These are phyloP conservation scores for Metaphire vulgaris DNA, from an alignment of 1,140 invertebrate species.

Conservation along the genomic window DNA sequence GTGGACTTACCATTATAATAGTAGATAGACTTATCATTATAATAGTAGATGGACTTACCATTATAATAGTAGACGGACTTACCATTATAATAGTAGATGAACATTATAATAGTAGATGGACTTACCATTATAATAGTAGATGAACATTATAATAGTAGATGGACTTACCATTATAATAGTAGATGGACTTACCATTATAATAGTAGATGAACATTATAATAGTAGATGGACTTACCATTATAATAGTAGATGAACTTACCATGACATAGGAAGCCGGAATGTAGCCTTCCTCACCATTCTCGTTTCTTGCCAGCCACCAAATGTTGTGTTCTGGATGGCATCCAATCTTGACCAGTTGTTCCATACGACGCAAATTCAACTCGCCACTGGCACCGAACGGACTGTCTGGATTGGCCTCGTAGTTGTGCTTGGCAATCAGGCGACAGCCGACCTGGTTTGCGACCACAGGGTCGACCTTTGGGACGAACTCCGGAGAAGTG, in stretches of 20 bases:
- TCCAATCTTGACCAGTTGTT: slow-evolving; percentile 30
- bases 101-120: no score
- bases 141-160: no score
- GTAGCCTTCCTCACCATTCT: slow-evolving; percentile 32
- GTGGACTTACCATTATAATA: no score
- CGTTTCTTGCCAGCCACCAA: slow-evolving; percentile 32
- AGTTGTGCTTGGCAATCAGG: slow-evolving; percentile 36
- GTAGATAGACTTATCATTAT: no score
- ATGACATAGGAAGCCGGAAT: slow-evolving; percentile 35
- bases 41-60: no score
- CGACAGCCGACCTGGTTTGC: slow-evolving; percentile 18
- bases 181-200: no score
- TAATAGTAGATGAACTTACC: slow-evolving; percentile 33
- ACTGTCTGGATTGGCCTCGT: slow-evolving; percentile 34
- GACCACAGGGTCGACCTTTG: slow-evolving; percentile 11
- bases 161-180: no score
- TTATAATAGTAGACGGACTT: no score
- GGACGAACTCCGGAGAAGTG: neutral
- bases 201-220: no score
- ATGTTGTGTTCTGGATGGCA: slow-evolving; percentile 32
- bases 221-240: no score
- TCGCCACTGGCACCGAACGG: slow-evolving; percentile 33
- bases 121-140: no score
- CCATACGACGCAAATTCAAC: slow-evolving; percentile 30
- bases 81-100: no score